Evolutionary conservation across 1,140 invertebrate species (phyloP).

Genomic region (Atta colombica): DNA sequence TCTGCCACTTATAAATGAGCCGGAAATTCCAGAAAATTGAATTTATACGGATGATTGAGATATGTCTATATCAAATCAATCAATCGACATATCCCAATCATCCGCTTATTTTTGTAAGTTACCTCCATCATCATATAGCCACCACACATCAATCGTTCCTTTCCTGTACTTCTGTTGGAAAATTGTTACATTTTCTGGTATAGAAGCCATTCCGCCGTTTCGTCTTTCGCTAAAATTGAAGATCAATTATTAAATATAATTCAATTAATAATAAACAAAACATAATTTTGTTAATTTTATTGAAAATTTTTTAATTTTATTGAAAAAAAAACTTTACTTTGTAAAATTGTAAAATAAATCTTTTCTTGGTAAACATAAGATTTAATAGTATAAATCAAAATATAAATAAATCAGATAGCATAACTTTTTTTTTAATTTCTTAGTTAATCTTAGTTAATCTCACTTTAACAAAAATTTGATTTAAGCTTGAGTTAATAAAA

Average conservation of each 20-base stretch:
- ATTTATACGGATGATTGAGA: constrained; percentile 23
- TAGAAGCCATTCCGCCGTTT: constrained; percentile 76
- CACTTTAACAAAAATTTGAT: background rate
- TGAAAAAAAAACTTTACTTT: background rate
- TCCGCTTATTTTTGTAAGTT: constrained; percentile 70
- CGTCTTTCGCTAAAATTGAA: constrained; percentile 74
- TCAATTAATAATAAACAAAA: background rate
- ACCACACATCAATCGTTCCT: constrained; percentile 97
- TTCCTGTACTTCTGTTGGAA: constrained; percentile 90
- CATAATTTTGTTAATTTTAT: background rate
- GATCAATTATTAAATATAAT: background rate
- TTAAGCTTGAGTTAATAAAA: background rate
- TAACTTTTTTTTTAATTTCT: background rate
- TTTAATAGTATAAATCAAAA: constrained; percentile 1
- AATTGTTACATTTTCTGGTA: constrained; percentile 88
- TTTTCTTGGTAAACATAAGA: background rate
- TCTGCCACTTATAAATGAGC: constrained; percentile 74
- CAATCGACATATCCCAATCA: constrained; percentile 21
- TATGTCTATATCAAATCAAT: background rate
- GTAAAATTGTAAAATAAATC: background rate
- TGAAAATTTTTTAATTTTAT: background rate
- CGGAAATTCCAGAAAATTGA: constrained; percentile 31
- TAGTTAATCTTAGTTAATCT: background rate
- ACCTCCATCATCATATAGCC: constrained; percentile 99
- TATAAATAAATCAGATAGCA: background rate